phyloP scores from a whole-genome alignment of 2,797 vertebrate genomes.

The Oceanodroma leucorhoa region DNA sequence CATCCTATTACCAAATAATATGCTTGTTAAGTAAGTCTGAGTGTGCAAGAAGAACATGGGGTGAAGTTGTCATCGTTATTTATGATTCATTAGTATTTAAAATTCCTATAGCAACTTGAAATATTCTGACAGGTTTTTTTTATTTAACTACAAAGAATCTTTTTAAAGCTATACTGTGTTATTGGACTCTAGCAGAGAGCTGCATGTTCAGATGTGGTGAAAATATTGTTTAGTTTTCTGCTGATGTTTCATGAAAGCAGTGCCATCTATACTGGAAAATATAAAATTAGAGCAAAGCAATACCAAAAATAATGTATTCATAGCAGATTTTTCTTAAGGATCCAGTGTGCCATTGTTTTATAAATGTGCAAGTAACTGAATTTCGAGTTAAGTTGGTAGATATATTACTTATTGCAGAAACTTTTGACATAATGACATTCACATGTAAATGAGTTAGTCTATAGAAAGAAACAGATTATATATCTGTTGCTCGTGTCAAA shows the following conservation, averaged over 20 bases:
- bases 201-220: not conserved
- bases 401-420: not conserved
- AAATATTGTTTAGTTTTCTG: not conserved
- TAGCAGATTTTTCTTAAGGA: not conserved
- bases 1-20: not conserved
- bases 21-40: not conserved
- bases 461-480: not conserved
- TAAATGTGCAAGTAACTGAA: not conserved
- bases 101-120: not conserved
- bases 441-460: not conserved
- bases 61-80: not conserved
- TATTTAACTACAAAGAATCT: not conserved
- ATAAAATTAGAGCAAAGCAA: not conserved
- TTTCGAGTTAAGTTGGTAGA: not conserved
- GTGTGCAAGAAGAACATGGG: not conserved
- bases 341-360: not conserved
- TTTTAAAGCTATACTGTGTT: not conserved
- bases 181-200: not conserved
- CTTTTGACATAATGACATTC: not conserved
- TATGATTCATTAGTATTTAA: not conserved
- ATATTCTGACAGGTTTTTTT: not conserved
- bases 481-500: not conserved
- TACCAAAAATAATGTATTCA: not conserved
- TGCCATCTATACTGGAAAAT: not conserved
- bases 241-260: not conserved